phyloP scores from a whole-genome alignment of 35 echinoderm and acorn worm genomes.

The Heliocidaris erythrogramma region DNA sequence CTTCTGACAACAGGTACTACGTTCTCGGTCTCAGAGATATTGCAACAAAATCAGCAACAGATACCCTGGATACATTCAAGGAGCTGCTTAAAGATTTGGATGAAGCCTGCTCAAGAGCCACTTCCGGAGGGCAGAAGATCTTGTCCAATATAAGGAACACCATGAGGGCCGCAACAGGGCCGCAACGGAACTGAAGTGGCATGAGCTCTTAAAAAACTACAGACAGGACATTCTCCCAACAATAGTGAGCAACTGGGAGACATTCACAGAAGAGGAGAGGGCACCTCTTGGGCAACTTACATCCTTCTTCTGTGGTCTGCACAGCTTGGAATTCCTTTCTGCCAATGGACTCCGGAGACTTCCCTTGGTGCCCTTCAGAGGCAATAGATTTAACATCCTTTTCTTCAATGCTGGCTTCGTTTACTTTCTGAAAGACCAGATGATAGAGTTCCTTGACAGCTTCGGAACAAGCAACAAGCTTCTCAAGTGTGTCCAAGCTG shows the following conservation, averaged over 20 bases:
- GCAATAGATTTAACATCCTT: slow-evolving; percentile 59
- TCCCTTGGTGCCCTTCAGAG: slow-evolving; percentile 47
- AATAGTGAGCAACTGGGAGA: slow-evolving; percentile 3
- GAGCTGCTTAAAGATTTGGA: slow-evolving; percentile 55
- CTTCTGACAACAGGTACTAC: neutral
- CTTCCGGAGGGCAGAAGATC: slow-evolving; percentile 34
- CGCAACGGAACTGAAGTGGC: slow-evolving; percentile 54
- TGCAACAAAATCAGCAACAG: slow-evolving; percentile 54
- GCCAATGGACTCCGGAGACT: neutral
- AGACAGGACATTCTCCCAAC: neutral
- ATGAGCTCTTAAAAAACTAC: slow-evolving; percentile 4
- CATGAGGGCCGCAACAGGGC: slow-evolving; percentile 62
- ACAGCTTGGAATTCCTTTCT: neutral
- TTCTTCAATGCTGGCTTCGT: slow-evolving; percentile 56
- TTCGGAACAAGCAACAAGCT: slow-evolving; percentile 44
- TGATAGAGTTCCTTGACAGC: slow-evolving; percentile 38
- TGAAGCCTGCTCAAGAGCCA: neutral
- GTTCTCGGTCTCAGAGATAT: slow-evolving; percentile 45
- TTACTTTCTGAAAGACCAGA: slow-evolving; percentile 48
- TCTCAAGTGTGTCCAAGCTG: slow-evolving; percentile 43
- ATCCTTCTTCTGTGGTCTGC: slow-evolving; percentile 24
- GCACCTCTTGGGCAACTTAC: neutral
- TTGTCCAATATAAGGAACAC: slow-evolving; percentile 64
- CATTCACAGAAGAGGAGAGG: neutral
- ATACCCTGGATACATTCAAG: slow-evolving; percentile 56